Base-by-base conservation (phyloP, 2,888 invertebrate species). In the Anarsia innoxiella region DNA sequence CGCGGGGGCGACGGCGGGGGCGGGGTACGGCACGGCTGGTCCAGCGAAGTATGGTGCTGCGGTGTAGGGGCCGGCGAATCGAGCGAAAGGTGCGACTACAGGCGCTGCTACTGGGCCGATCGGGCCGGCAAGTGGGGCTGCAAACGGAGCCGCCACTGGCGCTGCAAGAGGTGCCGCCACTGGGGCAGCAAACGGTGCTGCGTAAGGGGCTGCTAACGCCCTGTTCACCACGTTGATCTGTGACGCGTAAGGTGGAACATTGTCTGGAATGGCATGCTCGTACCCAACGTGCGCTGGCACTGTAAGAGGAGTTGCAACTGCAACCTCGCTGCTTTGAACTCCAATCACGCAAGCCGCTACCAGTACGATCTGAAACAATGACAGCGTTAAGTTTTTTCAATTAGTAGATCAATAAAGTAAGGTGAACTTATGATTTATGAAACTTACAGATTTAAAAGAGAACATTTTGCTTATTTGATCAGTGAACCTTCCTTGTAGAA, bases 241-340 rank as follows among this genome's bases (percentile, higher is more conserved):
- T 2, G 88, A 85, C 1, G 89, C 88, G 49, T 87, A 88, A 1
- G 90, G 90, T 31, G 88, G 86, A 28, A 89, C 76, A 48, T 89
- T 89, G 46, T 88, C 88, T 0, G 90, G 90, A 13, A 89, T 80
- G 10, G 88, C 86, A 50, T 82, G 86, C 38, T 74, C 77, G 48
- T 89, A 89, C 10, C 87, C 88, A 14, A 88, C 59, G 1, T 87
- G 86, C 12, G 88, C 83, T n/a, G 87, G 86, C 8, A 87, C 78
- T 5, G 86, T 62, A 1, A 88, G 49, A 0, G 80, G 79, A 9
- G 84, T 76, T 12, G 79, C 69, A 2, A 61, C 62, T 36, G 62
- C 74, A 10, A 78, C 66, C 36, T 60, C 74, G 42, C 84, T 80
- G 45, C 75, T 63, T 52, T 83, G 72, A 19, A 62, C 69, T 39